Conservation (phyloP, 2,888 invertebrate genomes). For the Trichopria drosophilae region DNA sequence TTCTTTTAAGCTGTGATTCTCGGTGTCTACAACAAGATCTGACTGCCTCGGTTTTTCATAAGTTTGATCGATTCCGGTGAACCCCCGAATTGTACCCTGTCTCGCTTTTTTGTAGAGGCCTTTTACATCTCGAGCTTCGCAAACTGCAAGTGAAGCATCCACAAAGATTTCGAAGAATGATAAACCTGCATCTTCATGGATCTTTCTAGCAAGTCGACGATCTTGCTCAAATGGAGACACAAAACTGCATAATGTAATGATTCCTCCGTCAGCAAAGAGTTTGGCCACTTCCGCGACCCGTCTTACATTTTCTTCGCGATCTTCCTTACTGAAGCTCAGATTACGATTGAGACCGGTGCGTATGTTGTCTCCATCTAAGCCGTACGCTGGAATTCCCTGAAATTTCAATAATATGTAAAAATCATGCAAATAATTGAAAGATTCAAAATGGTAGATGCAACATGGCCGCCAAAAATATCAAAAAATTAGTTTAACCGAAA, state of each 20-base stretch:
- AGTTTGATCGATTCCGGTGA: conserved; percentile 88
- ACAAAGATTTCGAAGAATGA: conserved; percentile 93
- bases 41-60: conserved; percentile 86
- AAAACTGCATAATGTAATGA: conserved; percentile 92
- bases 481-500: too few species aligned
- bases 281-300: conserved; percentile 95
- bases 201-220: conserved; percentile 79
- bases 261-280: conserved; percentile 94
- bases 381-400: conserved; percentile 89
- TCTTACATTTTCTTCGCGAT: conserved; percentile 95
- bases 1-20: conserved; percentile 75
- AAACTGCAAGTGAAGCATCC: conserved; percentile 89
- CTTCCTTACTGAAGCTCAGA: conserved; percentile 88
- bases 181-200: conserved; percentile 83
- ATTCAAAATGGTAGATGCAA: too few species aligned
- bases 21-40: conserved; percentile 83
- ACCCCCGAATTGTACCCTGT: conserved; percentile 82
- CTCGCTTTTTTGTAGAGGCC: conserved; percentile 96
- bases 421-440: neutral
- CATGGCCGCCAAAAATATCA: too few species aligned
- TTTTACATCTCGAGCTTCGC: conserved; percentile 92
- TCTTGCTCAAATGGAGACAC: conserved; percentile 95
- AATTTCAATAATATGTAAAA: neutral
- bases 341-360: conserved; percentile 93
- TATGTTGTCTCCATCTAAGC: conserved; percentile 96